phyloP scores from a whole-genome alignment of 53 echinoderm and acorn worm genomes.

The Holothuria scabra region DNA sequence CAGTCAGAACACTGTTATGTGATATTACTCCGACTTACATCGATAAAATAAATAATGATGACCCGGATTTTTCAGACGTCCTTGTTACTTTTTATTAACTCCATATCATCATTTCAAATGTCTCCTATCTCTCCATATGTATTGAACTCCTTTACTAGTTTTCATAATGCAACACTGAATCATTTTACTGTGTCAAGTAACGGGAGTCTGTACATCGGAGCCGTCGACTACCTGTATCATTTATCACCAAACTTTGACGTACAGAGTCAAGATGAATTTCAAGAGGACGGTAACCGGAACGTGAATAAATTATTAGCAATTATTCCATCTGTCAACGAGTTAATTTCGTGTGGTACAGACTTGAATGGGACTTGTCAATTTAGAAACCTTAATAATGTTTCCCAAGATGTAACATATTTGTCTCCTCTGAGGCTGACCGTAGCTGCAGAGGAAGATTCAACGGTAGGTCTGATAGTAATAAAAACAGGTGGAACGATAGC shows the following conservation, averaged over 20 bases:
- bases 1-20: too few species aligned
- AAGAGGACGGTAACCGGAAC: not conserved
- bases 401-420: not conserved
- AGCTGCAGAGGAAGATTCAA: not conserved
- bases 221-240: not conserved
- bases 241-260: conserved; percentile 4
- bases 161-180: not conserved
- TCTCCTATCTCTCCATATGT: too few species aligned
- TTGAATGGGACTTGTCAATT: not conserved
- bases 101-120: too few species aligned
- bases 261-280: not conserved
- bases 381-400: not conserved
- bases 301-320: not conserved
- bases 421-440: not conserved
- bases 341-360: not conserved
- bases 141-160: too few species aligned
- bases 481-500: not conserved
- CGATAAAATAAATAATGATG: too few species aligned
- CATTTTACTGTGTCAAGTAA: conserved; percentile 6
- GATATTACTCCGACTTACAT: too few species aligned
- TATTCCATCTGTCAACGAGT: not conserved
- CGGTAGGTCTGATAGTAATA: not conserved
- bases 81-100: too few species aligned
- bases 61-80: too few species aligned
- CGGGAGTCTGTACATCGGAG: not conserved